phyloP scores from a whole-genome alignment of 2,888 invertebrate species.

The Xanthorhoe designata region DNA sequence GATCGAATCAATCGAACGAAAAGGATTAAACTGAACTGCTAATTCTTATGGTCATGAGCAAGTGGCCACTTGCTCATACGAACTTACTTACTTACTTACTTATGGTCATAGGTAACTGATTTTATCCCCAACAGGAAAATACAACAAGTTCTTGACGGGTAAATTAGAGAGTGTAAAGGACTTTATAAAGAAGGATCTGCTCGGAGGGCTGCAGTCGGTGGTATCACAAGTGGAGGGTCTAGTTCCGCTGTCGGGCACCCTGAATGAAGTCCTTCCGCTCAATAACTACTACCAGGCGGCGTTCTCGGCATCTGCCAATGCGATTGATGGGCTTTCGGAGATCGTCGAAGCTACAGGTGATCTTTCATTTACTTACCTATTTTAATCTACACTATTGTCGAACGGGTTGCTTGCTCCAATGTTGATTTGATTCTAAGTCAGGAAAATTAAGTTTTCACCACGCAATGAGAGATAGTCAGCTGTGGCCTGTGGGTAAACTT shows the following conservation, averaged over 20 bases:
- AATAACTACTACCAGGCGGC: slow-evolving; percentile 70
- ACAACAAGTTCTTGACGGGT: slow-evolving; percentile 64
- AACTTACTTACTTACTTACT: slow-evolving; percentile 9
- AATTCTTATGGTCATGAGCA: too few species aligned
- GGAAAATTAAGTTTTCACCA: too few species aligned
- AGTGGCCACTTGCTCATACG: too few species aligned
- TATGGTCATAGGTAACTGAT: too few species aligned
- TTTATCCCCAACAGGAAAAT: slow-evolving; percentile 62
- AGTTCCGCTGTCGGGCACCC: slow-evolving; percentile 55
- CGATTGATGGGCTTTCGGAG: slow-evolving; percentile 80
- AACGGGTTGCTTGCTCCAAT: too few species aligned
- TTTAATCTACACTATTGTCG: too few species aligned
- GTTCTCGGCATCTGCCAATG: slow-evolving; percentile 64
- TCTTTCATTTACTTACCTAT: background rate
- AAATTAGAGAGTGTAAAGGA: slow-evolving; percentile 65
- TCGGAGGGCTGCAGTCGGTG: slow-evolving; percentile 69
- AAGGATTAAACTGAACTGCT: too few species aligned
- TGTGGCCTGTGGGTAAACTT: too few species aligned
- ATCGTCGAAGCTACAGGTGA: slow-evolving; percentile 86
- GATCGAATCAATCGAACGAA: too few species aligned
- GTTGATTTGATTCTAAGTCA: too few species aligned
- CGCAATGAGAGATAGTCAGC: too few species aligned
- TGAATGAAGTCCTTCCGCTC: slow-evolving; percentile 62
- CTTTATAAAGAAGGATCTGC: slow-evolving; percentile 75
- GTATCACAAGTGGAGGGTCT: slow-evolving; percentile 66